Base-by-base conservation (phyloP, 2,113 vertebrate genomes). In the Cercocebus atys region DNA sequence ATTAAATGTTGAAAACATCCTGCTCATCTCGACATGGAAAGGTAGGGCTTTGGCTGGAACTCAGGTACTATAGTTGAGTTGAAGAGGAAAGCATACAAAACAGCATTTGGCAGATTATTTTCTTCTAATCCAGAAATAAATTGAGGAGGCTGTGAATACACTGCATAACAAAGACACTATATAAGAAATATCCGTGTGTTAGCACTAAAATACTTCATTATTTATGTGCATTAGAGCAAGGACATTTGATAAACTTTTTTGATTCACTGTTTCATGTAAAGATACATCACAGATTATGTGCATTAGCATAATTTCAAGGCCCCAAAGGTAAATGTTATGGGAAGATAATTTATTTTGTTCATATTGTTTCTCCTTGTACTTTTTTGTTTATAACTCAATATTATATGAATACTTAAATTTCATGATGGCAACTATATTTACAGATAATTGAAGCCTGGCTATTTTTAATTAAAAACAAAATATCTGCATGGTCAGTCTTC, bases 331-430 rank as follows among this genome's bases (percentile, higher is more conserved):
- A 85, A 72, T 27, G 7, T 61, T 79, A 92, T 52, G 25, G 6
- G 12, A 38, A 75, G 23, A 81, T 76, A 52, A 84, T 45, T 70
- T 78, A 38, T 84, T 72, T 66, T 64, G 10, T 57, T 82, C 45
- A 57, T n/a, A 76, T 45, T 1, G 5, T 52, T 17, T 2, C 25
- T 87, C 18, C 0, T 35, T 25, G 0, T 23, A n/a, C 57, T 3
- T 85, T 85, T 79, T 59, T 7, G 11, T 38, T 93, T 81, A 40
- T 11, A 50, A n/a, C 12, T 75, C 81, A 2, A 30, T 68, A 75
- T 18, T 22, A 55, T 25, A 84, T 40, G 4, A 93, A 13, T 85
- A 86, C 66, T 22, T 75, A 93, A 85, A 86, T 90, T 81, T 86
- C n/a, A 57, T 32, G 3, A 93, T 13, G 23, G 11, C 2, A 70